Evolutionary conservation across 2,797 vertebrate genomes (phyloP).

Genomic region (Danio jaintianensis): DNA sequence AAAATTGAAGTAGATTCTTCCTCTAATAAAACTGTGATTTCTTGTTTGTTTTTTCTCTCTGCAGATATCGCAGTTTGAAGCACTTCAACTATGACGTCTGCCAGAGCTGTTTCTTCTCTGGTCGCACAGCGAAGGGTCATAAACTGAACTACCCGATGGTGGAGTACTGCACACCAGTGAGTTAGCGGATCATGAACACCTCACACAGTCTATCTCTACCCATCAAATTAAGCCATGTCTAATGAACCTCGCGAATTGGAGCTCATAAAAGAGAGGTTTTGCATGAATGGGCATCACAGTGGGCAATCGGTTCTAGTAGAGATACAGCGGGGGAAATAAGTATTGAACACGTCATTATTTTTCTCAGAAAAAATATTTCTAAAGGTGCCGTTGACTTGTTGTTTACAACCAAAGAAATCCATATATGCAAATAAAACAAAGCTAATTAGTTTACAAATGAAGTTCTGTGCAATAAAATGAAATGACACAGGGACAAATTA

Average conservation of each 20-base stretch:
- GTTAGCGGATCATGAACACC: slow-evolving; percentile 58
- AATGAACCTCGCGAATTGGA: neutral
- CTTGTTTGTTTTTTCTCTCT: slow-evolving; percentile 29
- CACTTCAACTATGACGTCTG: slow-evolving; percentile 99
- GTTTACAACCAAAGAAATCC: too few relatives aligned
- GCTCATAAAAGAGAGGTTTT: slow-evolving; percentile 1
- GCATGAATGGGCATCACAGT: neutral
- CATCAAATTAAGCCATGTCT: neutral
- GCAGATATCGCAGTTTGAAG: slow-evolving; percentile 95
- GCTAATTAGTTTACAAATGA: too few relatives aligned
- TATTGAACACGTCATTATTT: too few relatives aligned
- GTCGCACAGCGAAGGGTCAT: slow-evolving; percentile 96
- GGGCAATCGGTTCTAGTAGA: neutral
- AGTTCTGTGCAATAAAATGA: too few relatives aligned
- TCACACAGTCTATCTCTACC: neutral
- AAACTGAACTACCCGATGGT: slow-evolving; percentile 99
- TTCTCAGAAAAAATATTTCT: too few relatives aligned
- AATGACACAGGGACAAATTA: too few relatives aligned
- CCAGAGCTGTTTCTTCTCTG: slow-evolving; percentile 98
- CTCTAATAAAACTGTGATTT: too few relatives aligned
- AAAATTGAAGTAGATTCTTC: too few relatives aligned
- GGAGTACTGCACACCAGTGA: slow-evolving; percentile 97
- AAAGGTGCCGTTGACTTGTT: too few relatives aligned
- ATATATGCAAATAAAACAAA: too few relatives aligned
- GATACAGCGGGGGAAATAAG: too few relatives aligned